These are phyloP conservation scores for Cydia strobilella DNA, from an alignment of 1,140 invertebrate genomes.

Conservation along the genomic window DNA sequence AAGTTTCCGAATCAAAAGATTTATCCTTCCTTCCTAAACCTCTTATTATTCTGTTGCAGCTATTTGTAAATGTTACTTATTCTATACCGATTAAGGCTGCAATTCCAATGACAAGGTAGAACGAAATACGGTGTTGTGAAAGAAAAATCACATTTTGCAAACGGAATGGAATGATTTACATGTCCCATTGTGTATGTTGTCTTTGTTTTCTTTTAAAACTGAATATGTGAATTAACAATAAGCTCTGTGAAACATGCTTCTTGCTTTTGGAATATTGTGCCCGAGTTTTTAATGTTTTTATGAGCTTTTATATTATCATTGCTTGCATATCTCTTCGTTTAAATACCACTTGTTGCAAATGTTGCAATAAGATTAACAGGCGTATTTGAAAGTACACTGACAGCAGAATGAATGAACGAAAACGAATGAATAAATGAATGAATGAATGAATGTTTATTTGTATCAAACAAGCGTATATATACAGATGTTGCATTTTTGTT, in stretches of 20 bases:
- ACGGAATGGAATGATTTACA: conserved; percentile 3
- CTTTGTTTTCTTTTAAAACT: not conserved
- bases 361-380: no score
- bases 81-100: not conserved
- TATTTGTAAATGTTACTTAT: not conserved
- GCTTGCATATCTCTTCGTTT: not conserved
- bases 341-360: no score
- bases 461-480: no score
- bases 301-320: not conserved
- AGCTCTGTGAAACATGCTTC: not conserved
- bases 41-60: not conserved
- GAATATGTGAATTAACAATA: conserved; percentile 6
- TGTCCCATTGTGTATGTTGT: not conserved
- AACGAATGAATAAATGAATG: no score
- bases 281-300: not conserved
- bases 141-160: not conserved
- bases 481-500: no score
- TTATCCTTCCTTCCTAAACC: not conserved
- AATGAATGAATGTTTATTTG: no score
- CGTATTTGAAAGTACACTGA: no score
- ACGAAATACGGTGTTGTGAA: not conserved
- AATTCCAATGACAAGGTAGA: not conserved
- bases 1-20: conserved; percentile 1
- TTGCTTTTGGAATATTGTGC: not conserved
- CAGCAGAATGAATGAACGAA: no score